These are phyloP conservation scores for Drosophila nigromelanica DNA, from an alignment of 1,140 invertebrate species.

Conservation along the genomic window DNA sequence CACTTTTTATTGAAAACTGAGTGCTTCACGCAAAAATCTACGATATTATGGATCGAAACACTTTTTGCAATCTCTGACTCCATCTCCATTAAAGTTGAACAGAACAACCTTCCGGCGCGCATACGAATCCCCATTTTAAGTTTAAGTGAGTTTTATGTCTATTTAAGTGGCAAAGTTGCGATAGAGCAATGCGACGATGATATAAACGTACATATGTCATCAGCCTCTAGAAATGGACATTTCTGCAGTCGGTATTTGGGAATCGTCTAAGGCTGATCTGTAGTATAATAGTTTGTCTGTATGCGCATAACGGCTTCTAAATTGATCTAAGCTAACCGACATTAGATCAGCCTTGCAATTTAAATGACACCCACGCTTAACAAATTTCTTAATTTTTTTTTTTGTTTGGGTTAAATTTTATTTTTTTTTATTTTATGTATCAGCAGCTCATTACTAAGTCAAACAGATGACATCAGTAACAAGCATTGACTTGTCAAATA, in stretches of 20 bases:
- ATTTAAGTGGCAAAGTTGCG: slow-evolving; percentile 72
- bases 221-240: slow-evolving; percentile 8
- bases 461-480: slow-evolving; percentile 15
- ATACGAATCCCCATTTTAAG: slow-evolving; percentile 67
- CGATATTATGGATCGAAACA: slow-evolving; percentile 1
- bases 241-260: too few relatives aligned
- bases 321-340: slow-evolving; percentile 20
- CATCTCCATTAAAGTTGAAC: not conserved
- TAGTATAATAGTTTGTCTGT: slow-evolving; percentile 1
- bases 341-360: slow-evolving; percentile 27
- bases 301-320: too few relatives aligned
- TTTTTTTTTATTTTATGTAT: slow-evolving; percentile 8
- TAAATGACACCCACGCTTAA: slow-evolving; percentile 14
- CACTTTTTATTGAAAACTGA: not conserved
- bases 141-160: slow-evolving; percentile 68
- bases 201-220: slow-evolving; percentile 38
- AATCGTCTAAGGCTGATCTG: too few relatives aligned
- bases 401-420: not conserved
- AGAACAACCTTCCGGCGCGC: slow-evolving; percentile 14
- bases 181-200: slow-evolving; percentile 43
- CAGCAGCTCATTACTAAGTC: not conserved
- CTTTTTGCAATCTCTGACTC: slow-evolving; percentile 3
- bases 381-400: not conserved
- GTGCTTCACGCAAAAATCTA: not conserved
- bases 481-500: slow-evolving; percentile 1